phyloP scores from a whole-genome alignment of 2,113 vertebrate species.

The Hystrix brachyura region DNA sequence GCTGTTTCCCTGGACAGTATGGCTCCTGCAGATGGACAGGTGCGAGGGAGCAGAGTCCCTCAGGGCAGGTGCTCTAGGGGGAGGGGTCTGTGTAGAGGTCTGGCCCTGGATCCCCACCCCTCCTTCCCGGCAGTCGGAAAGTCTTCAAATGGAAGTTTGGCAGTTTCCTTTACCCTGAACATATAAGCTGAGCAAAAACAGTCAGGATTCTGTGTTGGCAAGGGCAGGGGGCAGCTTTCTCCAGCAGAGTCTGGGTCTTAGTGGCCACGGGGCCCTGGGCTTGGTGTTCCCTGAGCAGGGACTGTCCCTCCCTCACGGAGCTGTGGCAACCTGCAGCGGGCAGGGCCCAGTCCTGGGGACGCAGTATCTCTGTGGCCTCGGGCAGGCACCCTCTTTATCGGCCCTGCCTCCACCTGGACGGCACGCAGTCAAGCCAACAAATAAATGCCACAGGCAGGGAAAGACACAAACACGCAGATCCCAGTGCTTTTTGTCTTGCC shows the following conservation, averaged over 20 bases:
- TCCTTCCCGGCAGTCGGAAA: conserved; percentile 49
- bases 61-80: not conserved
- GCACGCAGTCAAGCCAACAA: not conserved
- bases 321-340: not conserved
- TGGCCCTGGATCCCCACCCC: conserved; percentile 50
- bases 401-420: not conserved
- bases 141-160: conserved; percentile 72
- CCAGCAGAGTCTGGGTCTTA: not conserved
- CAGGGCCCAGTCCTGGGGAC: not conserved
- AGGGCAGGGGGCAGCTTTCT: not conserved
- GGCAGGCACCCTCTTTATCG: not conserved
- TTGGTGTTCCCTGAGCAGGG: not conserved
- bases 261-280: not conserved
- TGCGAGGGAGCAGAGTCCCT: not conserved
- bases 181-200: conserved; percentile 63
- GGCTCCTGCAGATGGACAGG: conserved; percentile 85
- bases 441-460: not conserved
- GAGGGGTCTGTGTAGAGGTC: not conserved
- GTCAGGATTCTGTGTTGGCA: conserved; percentile 64
- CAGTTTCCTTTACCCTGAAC: conserved; percentile 77
- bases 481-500: conserved; percentile 36
- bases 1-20: conserved; percentile 91
- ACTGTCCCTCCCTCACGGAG: not conserved
- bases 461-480: not conserved
- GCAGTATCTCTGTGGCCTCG: not conserved